Evolutionary conservation across 2,113 vertebrate genomes (phyloP).

Genomic region (Cyanoderma ruficeps): DNA sequence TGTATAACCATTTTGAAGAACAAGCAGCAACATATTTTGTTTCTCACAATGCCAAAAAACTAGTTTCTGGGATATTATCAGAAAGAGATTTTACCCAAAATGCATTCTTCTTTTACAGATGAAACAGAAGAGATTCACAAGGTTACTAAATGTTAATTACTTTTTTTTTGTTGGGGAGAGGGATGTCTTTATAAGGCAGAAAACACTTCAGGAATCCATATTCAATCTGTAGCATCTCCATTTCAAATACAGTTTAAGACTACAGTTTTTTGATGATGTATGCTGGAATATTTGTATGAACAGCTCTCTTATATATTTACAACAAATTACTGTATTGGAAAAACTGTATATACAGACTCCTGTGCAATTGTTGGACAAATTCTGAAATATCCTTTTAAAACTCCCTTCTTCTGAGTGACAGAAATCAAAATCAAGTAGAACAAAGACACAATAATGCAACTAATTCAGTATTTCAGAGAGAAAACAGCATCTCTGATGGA

Average conservation of each 20-base stretch:
- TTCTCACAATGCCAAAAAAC: neutral
- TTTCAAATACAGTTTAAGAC: neutral
- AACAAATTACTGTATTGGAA: neutral
- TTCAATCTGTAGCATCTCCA: neutral
- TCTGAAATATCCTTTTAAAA: neutral
- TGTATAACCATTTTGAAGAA: neutral
- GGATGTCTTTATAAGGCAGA: neutral
- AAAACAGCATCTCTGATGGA: neutral
- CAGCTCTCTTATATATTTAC: neutral
- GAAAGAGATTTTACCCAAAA: neutral
- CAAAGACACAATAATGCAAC: neutral
- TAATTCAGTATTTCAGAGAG: neutral
- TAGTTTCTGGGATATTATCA: neutral
- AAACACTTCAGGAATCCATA: neutral
- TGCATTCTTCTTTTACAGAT: neutral
- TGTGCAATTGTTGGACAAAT: neutral
- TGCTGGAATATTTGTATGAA: neutral
- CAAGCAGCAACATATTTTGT: neutral
- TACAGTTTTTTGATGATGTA: neutral
- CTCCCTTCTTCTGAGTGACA: neutral
- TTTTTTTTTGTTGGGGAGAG: fast-evolving
- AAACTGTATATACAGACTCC: neutral
- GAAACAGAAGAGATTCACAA: neutral
- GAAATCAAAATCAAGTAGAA: neutral
- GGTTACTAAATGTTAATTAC: neutral